Percentiles rank a stretch among this genome's conserved stretches.
phyloP scores from a whole-genome alignment of 2,797 vertebrate genomes.

The Macrochelys suwanniensis region DNA sequence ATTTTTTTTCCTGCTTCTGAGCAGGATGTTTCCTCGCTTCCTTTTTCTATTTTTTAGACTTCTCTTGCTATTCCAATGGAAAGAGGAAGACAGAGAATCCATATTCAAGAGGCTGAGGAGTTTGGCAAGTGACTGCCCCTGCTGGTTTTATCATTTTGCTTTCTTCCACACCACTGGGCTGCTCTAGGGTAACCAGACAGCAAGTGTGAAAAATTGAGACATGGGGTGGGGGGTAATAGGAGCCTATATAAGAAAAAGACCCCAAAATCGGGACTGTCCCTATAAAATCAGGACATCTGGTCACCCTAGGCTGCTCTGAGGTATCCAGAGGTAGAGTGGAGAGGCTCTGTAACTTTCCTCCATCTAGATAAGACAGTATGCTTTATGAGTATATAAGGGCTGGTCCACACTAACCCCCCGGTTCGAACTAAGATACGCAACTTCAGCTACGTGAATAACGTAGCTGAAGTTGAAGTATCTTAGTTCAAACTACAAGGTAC shows the following conservation, averaged over 20 bases:
- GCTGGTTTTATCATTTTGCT: background rate
- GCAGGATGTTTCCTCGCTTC: background rate
- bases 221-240: no score
- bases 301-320: background rate
- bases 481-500: no score
- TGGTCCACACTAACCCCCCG: no score
- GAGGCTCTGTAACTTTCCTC: background rate
- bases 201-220: no score
- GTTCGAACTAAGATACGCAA: no score
- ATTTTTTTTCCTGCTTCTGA: slow-evolving; percentile 5
- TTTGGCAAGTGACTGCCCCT: background rate
- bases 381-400: background rate
- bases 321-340: background rate
- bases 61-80: background rate
- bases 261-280: no score
- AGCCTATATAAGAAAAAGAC: no score
- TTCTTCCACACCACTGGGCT: background rate
- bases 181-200: background rate
- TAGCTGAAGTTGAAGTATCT: no score
- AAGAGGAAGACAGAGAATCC: background rate
- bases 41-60: background rate
- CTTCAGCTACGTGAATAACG: no score
- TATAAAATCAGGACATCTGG: no score
- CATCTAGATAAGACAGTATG: background rate
- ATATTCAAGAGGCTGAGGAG: background rate